These are phyloP conservation scores for Catamblyrhynchus diadema DNA, from an alignment of 2,797 vertebrate genomes.

Conservation along the genomic window DNA sequence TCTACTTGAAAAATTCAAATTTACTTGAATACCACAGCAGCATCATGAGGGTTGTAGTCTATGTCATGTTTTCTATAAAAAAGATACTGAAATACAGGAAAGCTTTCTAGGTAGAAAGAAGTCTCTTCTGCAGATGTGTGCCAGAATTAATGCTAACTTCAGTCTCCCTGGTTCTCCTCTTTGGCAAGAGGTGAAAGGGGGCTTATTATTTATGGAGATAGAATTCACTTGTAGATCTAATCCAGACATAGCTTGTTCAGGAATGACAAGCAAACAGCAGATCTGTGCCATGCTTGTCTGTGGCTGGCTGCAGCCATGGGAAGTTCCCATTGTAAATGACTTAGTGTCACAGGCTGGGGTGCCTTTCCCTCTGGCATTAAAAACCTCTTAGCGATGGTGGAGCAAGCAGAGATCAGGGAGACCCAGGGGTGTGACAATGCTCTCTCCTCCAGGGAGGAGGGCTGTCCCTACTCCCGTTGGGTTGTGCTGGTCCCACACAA, in stretches of 20 bases:
- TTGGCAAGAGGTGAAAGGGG: not conserved
- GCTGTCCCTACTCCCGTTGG: not conserved
- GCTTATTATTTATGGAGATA: not conserved
- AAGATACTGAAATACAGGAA: not conserved
- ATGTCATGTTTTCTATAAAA: not conserved
- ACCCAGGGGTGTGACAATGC: fast-evolving
- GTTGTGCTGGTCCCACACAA: not conserved
- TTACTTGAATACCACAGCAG: not conserved
- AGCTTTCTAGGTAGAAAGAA: not conserved
- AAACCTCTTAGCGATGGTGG: not conserved
- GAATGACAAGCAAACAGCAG: not conserved
- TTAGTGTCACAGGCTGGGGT: not conserved
- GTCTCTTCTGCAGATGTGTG: not conserved
- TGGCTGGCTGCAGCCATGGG: not conserved
- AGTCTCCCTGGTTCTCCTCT: not conserved
- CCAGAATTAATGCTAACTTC: not conserved
- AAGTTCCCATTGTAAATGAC: not conserved
- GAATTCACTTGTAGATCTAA: not conserved
- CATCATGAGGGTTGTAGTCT: not conserved
- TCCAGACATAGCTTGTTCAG: not conserved
- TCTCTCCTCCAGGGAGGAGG: not conserved
- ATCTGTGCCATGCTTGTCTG: fast-evolving
- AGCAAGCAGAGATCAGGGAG: not conserved
- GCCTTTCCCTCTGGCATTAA: not conserved
- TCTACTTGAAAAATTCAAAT: not conserved